Evolutionary conservation across 2,888 invertebrate species (phyloP), one percentile per base, ranked within the genome.

Genomic region (Abscondita cerata): DNA sequence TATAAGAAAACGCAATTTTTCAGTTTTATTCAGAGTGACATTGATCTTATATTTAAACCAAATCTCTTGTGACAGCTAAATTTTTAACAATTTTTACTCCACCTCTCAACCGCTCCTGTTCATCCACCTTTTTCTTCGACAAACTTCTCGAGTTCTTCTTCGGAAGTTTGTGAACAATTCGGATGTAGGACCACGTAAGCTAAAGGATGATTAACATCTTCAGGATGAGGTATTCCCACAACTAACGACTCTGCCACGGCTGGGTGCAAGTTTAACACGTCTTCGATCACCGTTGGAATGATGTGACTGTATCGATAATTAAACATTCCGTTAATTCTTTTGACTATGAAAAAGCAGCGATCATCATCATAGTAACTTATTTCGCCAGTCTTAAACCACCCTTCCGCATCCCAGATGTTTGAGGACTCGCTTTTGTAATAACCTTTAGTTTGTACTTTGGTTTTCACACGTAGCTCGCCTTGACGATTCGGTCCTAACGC

Each of bases 231-330:
- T 16, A 91, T 78, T 0, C 93, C 94, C 62, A 95, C 81, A 0
- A 96, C 94, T 0, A 90, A 93, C 0, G 89, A 92, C 71, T 94
- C 93, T 12, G 84, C 77, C 0, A 96, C 84, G 18, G 84, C 85
- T 0, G 91, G 89, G 77, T 92, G 90, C 19, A 84, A 82, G 57
- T 88, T 83, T 0, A 93, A 72, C 1, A 91, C 72, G 44, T 83
- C 85, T 78, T 95, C 95, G 16, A 95, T 76, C 75, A 93, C 92
- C 0, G 93, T 91, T 13, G 95, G 95, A 6, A 93, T 86, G 2
- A 84, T 83, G 69, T 83, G 82, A 73, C 80, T 74, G 52, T 73
- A 78, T 62, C 72, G 80, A 61, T 81, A 25, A 8, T 50, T 50
- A 19, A 50, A 25, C 50, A 50, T 51, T 64, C 81, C 74, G 62